Conservation (phyloP, 2,797 vertebrate genomes). For the Nannoperca obscura region DNA sequence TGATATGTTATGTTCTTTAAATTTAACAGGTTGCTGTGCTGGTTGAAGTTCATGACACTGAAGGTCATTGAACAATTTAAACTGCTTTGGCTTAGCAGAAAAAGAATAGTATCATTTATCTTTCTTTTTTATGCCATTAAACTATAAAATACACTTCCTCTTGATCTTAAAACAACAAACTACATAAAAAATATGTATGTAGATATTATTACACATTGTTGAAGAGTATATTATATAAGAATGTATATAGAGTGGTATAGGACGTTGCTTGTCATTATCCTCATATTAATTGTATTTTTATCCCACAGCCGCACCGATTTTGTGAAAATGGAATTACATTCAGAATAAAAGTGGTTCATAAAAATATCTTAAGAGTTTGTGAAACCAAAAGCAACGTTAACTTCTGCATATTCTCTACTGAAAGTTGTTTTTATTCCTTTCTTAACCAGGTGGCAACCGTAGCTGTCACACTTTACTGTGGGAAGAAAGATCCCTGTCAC, state of each 20-base stretch:
- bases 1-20: background rate
- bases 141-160: background rate
- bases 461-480: conserved; percentile 6
- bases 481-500: conserved; percentile 15
- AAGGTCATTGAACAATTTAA: background rate
- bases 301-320: background rate
- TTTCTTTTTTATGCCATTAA: background rate
- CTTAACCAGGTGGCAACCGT: conserved; percentile 6
- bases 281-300: background rate
- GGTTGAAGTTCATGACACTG: background rate
- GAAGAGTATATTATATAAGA: background rate
- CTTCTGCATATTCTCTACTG: background rate
- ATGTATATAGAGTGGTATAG: fast-evolving
- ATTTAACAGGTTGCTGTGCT: background rate
- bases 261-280: background rate
- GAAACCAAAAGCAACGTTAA: background rate
- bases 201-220: background rate
- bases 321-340: background rate
- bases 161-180: background rate
- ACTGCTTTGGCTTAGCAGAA: background rate
- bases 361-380: background rate
- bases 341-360: background rate
- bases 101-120: background rate
- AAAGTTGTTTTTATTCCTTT: background rate
- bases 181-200: background rate